phyloP scores from a whole-genome alignment of 92 coral and sea anemone species.

The Meandrina meandrites region DNA sequence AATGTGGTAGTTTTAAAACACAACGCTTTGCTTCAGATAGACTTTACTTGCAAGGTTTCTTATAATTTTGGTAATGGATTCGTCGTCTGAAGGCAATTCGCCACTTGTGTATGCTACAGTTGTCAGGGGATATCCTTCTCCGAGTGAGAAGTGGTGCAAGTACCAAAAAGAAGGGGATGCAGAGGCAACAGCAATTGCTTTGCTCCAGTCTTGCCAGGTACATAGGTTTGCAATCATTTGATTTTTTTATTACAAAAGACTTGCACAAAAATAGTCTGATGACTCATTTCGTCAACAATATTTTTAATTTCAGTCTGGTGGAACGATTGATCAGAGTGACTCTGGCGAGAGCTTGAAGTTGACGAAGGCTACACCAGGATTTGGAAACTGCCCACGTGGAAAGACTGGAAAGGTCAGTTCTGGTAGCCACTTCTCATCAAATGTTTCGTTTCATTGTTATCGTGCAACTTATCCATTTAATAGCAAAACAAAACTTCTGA shows the following conservation, averaged over 20 bases:
- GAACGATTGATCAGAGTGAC: neutral
- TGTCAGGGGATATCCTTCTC: too few species aligned
- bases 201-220: conserved; percentile 13
- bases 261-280: too few species aligned
- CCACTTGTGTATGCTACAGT: too few species aligned
- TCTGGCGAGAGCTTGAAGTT: conserved; percentile 11
- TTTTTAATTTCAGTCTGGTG: neutral
- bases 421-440: neutral
- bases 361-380: conserved; percentile 13
- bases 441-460: conserved; percentile 9
- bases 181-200: conserved; percentile 19
- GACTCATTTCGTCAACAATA: too few species aligned
- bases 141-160: conserved; percentile 8
- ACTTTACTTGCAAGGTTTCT: too few species aligned
- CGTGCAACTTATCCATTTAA: conserved; percentile 4
- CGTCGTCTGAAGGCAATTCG: too few species aligned
- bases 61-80: too few species aligned
- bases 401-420: conserved; percentile 10
- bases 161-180: conserved; percentile 9
- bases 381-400: conserved; percentile 19
- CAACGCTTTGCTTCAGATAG: too few species aligned
- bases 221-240: neutral
- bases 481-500: neutral
- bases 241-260: too few species aligned
- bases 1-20: too few species aligned